Conservation (phyloP, 1,140 invertebrate species). For the Achatina immaculata region DNA sequence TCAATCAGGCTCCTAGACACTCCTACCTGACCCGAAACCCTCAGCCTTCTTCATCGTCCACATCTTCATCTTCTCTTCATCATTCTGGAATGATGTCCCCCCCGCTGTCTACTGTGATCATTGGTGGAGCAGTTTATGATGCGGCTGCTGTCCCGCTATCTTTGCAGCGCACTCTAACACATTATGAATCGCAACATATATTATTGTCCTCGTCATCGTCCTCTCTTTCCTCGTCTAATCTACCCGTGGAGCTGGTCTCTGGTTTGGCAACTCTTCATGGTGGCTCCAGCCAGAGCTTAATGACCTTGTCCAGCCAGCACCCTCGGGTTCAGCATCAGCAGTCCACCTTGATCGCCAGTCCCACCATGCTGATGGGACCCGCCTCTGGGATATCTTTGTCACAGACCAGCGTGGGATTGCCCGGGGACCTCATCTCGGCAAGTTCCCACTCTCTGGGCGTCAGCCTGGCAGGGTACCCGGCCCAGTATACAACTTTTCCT, state of each 20-base stretch:
- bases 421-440: constrained; percentile 37
- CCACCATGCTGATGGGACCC: constrained; percentile 8
- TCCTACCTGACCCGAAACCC: not conserved
- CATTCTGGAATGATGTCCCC: not conserved
- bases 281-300: not conserved
- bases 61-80: constrained; percentile 25
- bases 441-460: constrained; percentile 54
- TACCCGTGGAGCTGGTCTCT: constrained; percentile 24
- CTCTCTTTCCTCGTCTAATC: constrained; percentile 7
- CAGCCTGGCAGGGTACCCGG: constrained; percentile 50
- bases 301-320: not conserved
- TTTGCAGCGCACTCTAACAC: not conserved
- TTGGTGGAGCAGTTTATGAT: not conserved
- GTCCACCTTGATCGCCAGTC: not conserved
- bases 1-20: constrained; percentile 7
- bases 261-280: not conserved
- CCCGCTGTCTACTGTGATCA: not conserved
- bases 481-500: constrained; percentile 18
- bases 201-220: constrained; percentile 9
- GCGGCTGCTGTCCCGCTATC: not conserved
- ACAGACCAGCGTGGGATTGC: not conserved
- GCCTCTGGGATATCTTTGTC: not conserved
- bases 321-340: not conserved
- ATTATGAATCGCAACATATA: constrained; percentile 1
- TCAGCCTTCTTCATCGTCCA: constrained; percentile 15